These are phyloP conservation scores for Noctilio leporinus DNA, from an alignment of 2,113 vertebrate genomes.

Conservation along the genomic window DNA sequence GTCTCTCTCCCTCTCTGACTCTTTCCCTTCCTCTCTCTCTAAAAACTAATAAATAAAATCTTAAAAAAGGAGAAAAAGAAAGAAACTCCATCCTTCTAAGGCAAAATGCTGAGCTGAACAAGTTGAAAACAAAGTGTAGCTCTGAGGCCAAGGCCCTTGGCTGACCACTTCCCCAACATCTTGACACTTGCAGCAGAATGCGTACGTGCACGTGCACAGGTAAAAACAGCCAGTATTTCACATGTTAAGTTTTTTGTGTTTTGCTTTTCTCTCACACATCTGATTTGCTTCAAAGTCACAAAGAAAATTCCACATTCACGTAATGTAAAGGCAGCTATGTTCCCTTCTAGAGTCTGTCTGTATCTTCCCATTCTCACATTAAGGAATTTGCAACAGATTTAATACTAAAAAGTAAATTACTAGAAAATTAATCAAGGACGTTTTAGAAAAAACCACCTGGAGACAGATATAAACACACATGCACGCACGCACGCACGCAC, in stretches of 20 bases:
- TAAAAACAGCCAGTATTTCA: constrained; percentile 10
- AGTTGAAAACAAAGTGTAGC: not conserved
- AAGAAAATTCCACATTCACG: not conserved
- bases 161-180: not conserved
- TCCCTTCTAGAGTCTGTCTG: not conserved
- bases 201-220: not conserved
- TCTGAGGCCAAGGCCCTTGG: not conserved
- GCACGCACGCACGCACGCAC: not conserved
- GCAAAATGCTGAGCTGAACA: constrained; percentile 1
- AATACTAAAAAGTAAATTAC: constrained; percentile 3
- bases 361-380: not conserved
- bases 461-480: not conserved
- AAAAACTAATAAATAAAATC: too few species aligned
- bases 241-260: not conserved
- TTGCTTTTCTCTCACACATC: not conserved
- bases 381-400: not conserved
- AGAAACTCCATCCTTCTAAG: not conserved
- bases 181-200: not conserved
- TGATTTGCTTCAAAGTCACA: constrained; percentile 14
- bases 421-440: constrained; percentile 8
- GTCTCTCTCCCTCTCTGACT: too few species aligned
- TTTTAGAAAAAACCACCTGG: not conserved
- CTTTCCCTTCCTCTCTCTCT: too few species aligned
- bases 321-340: not conserved
- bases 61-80: too few species aligned